Conservation (phyloP, 2,113 vertebrate genomes). For the Tricholaema leucomelas region DNA sequence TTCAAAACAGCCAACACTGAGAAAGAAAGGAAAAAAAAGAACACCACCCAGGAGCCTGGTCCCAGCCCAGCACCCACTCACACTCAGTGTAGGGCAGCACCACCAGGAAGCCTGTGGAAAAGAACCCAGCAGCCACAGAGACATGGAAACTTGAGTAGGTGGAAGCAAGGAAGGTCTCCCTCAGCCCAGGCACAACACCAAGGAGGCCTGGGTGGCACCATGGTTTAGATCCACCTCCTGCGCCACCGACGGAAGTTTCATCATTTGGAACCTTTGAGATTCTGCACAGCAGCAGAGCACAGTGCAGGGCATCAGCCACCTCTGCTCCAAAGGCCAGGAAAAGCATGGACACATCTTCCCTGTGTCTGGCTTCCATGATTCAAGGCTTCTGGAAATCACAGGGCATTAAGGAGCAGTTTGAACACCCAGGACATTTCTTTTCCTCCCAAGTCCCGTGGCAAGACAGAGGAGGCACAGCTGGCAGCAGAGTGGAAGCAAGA, state of each 20-base stretch:
- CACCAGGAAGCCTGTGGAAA: background rate
- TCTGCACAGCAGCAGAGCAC: background rate
- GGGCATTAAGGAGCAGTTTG: background rate
- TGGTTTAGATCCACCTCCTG: background rate
- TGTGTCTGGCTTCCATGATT: background rate
- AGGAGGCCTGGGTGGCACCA: background rate
- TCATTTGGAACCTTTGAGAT: background rate
- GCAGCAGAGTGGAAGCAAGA: background rate
- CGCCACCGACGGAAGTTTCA: background rate
- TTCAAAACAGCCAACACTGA: background rate
- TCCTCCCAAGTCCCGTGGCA: background rate
- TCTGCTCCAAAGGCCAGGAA: background rate
- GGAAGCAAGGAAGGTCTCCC: background rate
- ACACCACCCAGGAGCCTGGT: background rate
- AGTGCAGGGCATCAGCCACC: background rate
- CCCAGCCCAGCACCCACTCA: background rate
- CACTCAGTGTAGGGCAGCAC: accelerated
- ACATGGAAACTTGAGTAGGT: background rate
- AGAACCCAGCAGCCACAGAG: background rate
- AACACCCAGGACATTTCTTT: background rate
- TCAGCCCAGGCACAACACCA: background rate
- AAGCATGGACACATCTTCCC: background rate
- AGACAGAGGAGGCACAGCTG: background rate
- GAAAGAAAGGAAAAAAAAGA: background rate
- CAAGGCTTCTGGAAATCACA: background rate